Evolutionary conservation across 2,888 invertebrate genomes (phyloP).

Genomic region (Papilio protenor): DNA sequence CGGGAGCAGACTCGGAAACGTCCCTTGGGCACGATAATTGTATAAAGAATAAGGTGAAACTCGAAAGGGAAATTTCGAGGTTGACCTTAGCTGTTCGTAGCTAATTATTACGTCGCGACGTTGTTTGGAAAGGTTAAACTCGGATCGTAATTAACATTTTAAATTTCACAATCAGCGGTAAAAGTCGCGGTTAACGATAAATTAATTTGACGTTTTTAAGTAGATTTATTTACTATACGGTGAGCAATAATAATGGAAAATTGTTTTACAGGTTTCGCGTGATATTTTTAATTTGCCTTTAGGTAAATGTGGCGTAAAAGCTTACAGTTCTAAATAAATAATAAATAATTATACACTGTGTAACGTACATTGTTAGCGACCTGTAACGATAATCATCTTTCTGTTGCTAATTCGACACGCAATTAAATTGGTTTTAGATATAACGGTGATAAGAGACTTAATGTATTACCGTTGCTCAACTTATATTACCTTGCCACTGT

Average conservation of each 20-base stretch:
- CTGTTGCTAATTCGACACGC: conserved; percentile 24
- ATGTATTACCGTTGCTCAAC: conserved; percentile 7
- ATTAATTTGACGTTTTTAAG: conserved; percentile 36
- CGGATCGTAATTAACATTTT: conserved; percentile 42
- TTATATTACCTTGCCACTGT: background rate
- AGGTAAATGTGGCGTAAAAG: conserved; percentile 20
- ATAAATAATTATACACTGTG: conserved; percentile 14
- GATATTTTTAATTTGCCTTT: conserved; percentile 29
- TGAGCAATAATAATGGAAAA: conserved; percentile 25
- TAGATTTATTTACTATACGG: conserved; percentile 15
- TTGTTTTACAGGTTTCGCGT: conserved; percentile 23
- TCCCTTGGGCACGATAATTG: conserved; percentile 47
- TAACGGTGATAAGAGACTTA: conserved; percentile 19
- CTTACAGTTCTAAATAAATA: conserved; percentile 27
- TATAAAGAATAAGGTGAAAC: conserved; percentile 46
- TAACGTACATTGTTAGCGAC: conserved; percentile 23
- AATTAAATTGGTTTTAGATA: conserved; percentile 26
- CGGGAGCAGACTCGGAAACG: conserved; percentile 44
- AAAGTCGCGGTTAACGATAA: conserved; percentile 31
- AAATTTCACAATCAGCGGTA: conserved; percentile 37
- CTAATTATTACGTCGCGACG: conserved; percentile 42
- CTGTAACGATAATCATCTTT: conserved; percentile 20
- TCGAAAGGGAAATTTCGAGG: conserved; percentile 46
- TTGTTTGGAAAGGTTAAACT: conserved; percentile 43
- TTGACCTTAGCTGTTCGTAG: conserved; percentile 44